These are phyloP conservation scores for Phytoseiulus persimilis DNA, from an alignment of 2,888 invertebrate genomes.

Conservation along the genomic window DNA sequence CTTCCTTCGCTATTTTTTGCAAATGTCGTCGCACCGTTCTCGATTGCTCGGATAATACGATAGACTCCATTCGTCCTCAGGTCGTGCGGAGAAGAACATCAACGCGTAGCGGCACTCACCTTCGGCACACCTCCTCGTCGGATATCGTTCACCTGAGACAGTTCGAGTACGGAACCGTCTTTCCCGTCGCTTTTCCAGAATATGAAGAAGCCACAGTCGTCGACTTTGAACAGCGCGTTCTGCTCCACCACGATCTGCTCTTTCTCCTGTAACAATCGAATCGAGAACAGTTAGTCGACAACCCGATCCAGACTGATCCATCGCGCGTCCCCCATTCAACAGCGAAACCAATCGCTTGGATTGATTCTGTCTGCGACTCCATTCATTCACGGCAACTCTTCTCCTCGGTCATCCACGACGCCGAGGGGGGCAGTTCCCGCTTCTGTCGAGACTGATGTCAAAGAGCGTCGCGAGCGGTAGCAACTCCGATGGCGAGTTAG, in stretches of 20 bases:
- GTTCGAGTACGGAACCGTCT: conserved; percentile 96
- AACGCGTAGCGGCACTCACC: conserved; percentile 53
- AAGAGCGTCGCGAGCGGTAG: background rate
- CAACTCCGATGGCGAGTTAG: background rate
- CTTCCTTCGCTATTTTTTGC: too few species aligned
- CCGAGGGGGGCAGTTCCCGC: background rate
- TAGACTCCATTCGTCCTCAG: too few species aligned
- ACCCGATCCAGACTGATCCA: background rate
- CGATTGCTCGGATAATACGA: too few species aligned
- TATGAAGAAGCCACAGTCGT: conserved; percentile 94
- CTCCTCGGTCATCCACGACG: background rate
- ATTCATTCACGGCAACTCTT: background rate
- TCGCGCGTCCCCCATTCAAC: background rate
- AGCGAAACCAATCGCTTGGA: background rate
- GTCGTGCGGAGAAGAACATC: background rate
- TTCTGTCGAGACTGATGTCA: too few species aligned
- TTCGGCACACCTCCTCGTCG: conserved; percentile 84
- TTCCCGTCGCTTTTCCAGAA: conserved; percentile 96
- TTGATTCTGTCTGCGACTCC: background rate
- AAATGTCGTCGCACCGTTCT: too few species aligned
- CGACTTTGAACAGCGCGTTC: conserved; percentile 82
- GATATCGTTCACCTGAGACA: conserved; percentile 96
- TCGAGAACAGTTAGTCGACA: background rate
- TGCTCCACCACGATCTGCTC: conserved; percentile 81
- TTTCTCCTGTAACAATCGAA: conserved; percentile 59